Conservation (phyloP, 2,113 vertebrate species). For the Ifrita kowaldi region DNA sequence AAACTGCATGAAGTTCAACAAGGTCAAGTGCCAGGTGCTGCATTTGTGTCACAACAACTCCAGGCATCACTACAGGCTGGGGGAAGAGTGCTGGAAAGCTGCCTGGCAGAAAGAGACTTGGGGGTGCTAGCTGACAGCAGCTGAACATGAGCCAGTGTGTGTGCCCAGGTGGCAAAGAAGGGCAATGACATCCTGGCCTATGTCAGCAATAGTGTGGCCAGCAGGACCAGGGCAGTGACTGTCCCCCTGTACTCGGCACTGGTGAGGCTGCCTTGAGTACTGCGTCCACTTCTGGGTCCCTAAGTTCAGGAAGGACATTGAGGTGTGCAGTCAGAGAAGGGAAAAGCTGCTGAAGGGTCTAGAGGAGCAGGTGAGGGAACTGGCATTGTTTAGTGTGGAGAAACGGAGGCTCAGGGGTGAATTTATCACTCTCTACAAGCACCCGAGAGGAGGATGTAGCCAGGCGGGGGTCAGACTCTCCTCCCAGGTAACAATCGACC, state of each 20-base stretch:
- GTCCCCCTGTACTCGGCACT: neutral
- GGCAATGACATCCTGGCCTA: neutral
- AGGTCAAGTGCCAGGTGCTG: neutral
- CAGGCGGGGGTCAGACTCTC: neutral
- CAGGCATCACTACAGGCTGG: neutral
- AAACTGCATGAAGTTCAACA: neutral
- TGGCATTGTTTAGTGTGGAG: neutral
- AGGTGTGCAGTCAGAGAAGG: neutral
- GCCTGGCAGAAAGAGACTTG: neutral
- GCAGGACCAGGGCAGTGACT: neutral
- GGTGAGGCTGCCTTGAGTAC: neutral
- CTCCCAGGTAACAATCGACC: neutral
- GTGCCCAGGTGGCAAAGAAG: neutral
- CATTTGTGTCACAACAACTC: fast-evolving
- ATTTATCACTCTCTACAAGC: neutral
- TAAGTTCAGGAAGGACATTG: neutral
- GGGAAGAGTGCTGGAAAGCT: neutral
- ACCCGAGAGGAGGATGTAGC: neutral
- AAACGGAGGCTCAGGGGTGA: neutral
- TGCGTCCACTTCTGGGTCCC: neutral
- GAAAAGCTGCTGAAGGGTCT: neutral
- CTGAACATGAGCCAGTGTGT: neutral
- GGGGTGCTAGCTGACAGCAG: neutral
- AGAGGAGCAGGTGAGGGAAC: neutral
- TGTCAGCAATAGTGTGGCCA: neutral